Conservation (phyloP, 2,888 invertebrate genomes). For the Lithosia quadra region DNA sequence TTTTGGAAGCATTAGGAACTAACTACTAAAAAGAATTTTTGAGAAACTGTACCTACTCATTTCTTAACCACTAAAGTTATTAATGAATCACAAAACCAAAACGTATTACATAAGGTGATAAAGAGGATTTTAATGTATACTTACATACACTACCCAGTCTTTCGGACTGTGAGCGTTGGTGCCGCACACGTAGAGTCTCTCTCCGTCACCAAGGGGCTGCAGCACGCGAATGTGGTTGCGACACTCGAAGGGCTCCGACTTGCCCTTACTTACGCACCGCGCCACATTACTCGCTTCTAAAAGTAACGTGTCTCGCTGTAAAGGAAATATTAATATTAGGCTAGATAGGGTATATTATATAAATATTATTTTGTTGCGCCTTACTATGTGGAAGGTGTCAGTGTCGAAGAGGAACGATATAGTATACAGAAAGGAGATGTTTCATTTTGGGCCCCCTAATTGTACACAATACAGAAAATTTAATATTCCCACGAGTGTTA, state of each 20-base stretch:
- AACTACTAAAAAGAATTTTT: background rate
- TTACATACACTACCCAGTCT: constrained; percentile 89
- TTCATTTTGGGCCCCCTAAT: too few species aligned
- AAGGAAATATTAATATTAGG: constrained; percentile 40
- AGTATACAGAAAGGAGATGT: too few species aligned
- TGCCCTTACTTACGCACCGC: constrained; percentile 88
- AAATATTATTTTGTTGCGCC: background rate
- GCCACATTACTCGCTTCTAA: constrained; percentile 88
- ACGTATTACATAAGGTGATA: background rate
- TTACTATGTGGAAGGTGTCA: background rate
- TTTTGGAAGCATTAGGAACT: background rate
- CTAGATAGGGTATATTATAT: background rate
- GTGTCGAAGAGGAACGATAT: too few species aligned
- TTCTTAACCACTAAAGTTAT: too few species aligned
- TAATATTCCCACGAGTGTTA: too few species aligned
- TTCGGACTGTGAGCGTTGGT: constrained; percentile 89
- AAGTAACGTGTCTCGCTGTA: constrained; percentile 84
- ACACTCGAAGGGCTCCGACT: constrained; percentile 89
- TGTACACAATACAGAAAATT: too few species aligned
- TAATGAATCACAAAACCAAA: background rate
- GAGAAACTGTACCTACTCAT: too few species aligned
- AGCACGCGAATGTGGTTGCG: constrained; percentile 89
- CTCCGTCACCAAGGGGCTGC: constrained; percentile 88
- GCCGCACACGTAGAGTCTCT: constrained; percentile 88
- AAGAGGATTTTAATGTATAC: constrained; percentile 46